Percentiles rank a stretch among this genome's conserved stretches.
phyloP scores from a whole-genome alignment of 2,797 vertebrate genomes.

The Tapera naevia region DNA sequence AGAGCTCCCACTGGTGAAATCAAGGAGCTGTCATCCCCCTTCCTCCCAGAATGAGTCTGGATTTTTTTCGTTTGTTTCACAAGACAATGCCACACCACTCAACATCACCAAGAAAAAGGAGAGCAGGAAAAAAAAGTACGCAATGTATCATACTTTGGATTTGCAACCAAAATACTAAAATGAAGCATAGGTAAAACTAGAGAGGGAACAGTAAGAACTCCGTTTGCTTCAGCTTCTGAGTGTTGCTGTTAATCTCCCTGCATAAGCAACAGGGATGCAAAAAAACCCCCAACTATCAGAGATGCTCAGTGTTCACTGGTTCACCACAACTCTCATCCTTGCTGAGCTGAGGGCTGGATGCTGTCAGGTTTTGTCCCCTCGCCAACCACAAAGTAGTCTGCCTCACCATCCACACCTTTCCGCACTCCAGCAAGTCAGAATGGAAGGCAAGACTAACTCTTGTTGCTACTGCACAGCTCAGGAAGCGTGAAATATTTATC shows the following conservation, averaged over 20 bases:
- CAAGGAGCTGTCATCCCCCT: background rate
- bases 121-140: background rate
- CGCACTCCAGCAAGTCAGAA: background rate
- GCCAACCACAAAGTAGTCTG: background rate
- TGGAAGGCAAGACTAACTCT: background rate
- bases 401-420: background rate
- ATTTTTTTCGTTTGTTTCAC: background rate
- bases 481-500: background rate
- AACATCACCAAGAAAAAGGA: background rate
- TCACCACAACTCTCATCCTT: background rate
- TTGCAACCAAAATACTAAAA: background rate
- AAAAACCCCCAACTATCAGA: background rate
- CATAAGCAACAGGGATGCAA: background rate
- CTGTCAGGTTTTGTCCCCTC: background rate
- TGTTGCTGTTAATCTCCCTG: background rate
- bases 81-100: background rate
- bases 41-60: background rate
- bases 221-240: background rate
- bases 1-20: background rate
- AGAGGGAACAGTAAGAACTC: background rate
- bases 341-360: background rate
- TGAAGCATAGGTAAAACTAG: background rate
- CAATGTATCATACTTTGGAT: background rate
- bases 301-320: background rate
- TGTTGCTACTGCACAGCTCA: background rate